Conservation (phyloP, 2,113 vertebrate species). For the Panthera leo region DNA sequence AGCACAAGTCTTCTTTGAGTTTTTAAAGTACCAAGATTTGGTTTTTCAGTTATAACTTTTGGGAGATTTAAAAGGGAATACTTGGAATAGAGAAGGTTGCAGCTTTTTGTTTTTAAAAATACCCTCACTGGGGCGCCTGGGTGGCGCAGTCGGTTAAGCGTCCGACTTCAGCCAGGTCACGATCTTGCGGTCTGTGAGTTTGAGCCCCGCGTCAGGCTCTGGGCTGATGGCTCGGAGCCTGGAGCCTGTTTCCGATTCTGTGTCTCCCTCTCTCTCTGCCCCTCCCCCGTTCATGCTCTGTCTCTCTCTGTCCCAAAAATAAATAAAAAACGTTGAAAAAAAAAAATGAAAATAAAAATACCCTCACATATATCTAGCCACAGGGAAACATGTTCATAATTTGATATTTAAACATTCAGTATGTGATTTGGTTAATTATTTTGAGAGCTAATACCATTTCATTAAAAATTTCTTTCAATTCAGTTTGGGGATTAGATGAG, state of each 20-base stretch:
- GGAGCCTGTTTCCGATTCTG: no score
- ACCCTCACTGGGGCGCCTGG: background rate
- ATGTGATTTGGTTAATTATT: slow-evolving; percentile 52
- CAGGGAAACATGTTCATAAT: background rate
- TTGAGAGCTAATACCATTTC: background rate
- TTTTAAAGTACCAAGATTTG: slow-evolving; percentile 20
- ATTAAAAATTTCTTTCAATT: slow-evolving; percentile 35
- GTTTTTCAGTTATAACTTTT: slow-evolving; percentile 33
- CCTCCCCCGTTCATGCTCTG: no score
- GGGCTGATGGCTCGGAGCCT: no score
- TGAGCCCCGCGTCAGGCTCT: no score
- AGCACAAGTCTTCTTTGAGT: background rate
- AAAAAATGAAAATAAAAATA: background rate
- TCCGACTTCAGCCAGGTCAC: no score
- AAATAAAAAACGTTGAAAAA: no score
- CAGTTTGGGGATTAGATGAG: background rate
- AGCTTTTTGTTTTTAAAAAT: background rate
- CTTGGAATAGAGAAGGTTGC: slow-evolving; percentile 1
- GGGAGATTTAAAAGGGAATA: background rate
- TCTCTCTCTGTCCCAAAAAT: no score
- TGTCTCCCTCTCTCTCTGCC: no score
- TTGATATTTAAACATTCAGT: background rate
- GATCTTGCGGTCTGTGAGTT: no score
- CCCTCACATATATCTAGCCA: background rate
- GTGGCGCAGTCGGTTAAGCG: no score